These are phyloP conservation scores for Phyllotreta cruciferae DNA, from an alignment of 2,888 invertebrate species.

Conservation along the genomic window DNA sequence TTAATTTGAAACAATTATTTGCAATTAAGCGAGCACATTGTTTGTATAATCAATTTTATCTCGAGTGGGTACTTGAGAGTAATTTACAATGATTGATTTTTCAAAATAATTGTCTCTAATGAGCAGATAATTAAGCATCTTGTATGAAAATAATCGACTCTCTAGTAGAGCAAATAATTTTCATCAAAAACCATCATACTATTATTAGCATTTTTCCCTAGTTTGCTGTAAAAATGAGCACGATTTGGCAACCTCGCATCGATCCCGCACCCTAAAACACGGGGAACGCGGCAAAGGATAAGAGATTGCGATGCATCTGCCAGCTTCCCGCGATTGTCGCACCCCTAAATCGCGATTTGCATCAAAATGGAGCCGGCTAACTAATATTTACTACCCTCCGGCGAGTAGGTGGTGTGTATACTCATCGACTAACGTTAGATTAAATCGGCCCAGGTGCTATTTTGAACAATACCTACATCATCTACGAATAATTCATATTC, in stretches of 20 bases:
- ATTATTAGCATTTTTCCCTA: background rate
- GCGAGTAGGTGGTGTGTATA: background rate
- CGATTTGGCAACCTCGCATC: conserved; percentile 33
- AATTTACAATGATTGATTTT: too few species aligned
- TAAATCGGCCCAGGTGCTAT: background rate
- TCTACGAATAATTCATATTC: background rate
- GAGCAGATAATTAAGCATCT: too few species aligned
- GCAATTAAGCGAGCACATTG: too few species aligned
- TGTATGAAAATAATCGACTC: too few species aligned
- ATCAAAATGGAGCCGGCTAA: conserved; percentile 51
- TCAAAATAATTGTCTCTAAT: too few species aligned
- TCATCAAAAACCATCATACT: too few species aligned
- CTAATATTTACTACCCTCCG: conserved; percentile 12
- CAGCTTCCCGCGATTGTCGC: conserved; percentile 37
- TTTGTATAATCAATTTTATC: too few species aligned
- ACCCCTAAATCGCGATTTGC: conserved; percentile 53
- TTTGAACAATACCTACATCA: background rate
- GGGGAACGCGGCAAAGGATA: conserved; percentile 39
- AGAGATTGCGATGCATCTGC: conserved; percentile 49
- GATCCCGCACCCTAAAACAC: conserved; percentile 39
- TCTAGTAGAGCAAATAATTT: too few species aligned
- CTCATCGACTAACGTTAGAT: too few species aligned
- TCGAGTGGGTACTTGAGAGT: too few species aligned
- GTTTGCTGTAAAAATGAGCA: conserved; percentile 12
- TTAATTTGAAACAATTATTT: too few species aligned